These are phyloP conservation scores for Cetonia aurata DNA, from an alignment of 2,888 invertebrate species.

Conservation along the genomic window DNA sequence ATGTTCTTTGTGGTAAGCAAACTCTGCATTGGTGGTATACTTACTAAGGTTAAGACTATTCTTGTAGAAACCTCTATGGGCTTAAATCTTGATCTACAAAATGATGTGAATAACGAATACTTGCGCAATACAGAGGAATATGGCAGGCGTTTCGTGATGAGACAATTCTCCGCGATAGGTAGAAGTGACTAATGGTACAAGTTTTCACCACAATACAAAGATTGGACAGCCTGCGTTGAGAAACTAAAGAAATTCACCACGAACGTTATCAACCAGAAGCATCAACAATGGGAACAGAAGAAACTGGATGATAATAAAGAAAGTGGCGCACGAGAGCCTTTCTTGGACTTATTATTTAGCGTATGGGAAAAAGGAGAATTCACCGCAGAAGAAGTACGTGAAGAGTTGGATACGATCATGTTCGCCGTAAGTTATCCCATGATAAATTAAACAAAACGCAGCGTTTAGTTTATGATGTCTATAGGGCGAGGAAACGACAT, in stretches of 20 bases:
- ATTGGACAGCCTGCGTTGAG: conserved; percentile 18
- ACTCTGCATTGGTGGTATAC: too few relatives aligned
- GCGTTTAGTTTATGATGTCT: conserved; percentile 1
- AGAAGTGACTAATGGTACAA: conserved; percentile 24
- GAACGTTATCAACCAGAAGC: conserved; percentile 13
- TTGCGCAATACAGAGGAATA: conserved; percentile 5
- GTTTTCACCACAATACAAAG: conserved; percentile 6
- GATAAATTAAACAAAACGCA: too few relatives aligned
- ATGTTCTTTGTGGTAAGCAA: conserved; percentile 44
- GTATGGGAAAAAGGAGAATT: conserved; percentile 4
- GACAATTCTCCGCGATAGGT: conserved; percentile 32
- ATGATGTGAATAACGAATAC: conserved; percentile 27
- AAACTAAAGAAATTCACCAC: conserved; percentile 22
- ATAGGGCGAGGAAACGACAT: conserved; percentile 56
- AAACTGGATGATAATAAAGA: background rate
- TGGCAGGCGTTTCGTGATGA: conserved; percentile 1
- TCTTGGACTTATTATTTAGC: conserved; percentile 5
- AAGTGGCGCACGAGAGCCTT: background rate
- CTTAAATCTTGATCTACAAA: conserved; percentile 26
- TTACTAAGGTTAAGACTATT: too few relatives aligned
- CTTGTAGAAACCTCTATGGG: conserved; percentile 46
- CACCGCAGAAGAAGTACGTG: conserved; percentile 47
- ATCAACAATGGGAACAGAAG: conserved; percentile 39
- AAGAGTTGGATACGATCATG: conserved; percentile 52
- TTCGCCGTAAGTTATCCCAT: conserved; percentile 45